Base-by-base conservation (phyloP, 2,888 invertebrate genomes). In the Hydrotaea cyrtoneurina region DNA sequence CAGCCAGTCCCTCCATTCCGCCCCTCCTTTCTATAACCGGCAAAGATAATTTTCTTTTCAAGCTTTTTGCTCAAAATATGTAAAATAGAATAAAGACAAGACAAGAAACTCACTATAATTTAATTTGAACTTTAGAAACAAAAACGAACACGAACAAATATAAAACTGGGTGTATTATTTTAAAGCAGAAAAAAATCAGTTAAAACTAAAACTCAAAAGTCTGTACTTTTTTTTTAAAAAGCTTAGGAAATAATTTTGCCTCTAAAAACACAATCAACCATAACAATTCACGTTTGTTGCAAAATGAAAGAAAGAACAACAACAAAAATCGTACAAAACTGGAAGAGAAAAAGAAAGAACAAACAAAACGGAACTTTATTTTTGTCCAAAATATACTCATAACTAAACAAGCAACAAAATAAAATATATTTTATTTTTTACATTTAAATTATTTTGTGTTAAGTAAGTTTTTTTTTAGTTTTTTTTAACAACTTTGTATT, bases 101-200 rank as follows among this genome's bases (percentile, higher is more conserved):
- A 21, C 23, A 64, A 69, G 50, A 64, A 69, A 55, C 36, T 26
- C 50, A 53, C 43, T 19, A 57, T 19, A 43, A 21, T 77, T 53
- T 55, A 31, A 15, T 59, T 69, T 43, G 23, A 36, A 17, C 36
- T 77, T 66, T 39, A 15, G 74, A 21, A 85, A 83, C 75, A 77
- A 81, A 80, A 84, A 78, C 75, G 62, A 79, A 83, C 78, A 78
- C 36, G 82, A 85, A 80, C 82, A 85, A 86, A 83, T 62, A 23
- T 23, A 21, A 26, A 57, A 39, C 55, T 26, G 26, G 23, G 23
- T 26, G 3, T 59, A 2, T 59, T 59, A 59, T 26, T 59, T 62
- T 59, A 36, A 75, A 75, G 7, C 31, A 31, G 7, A 31, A 36
- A 75, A 39, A 31, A 66, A n/a, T n/a, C n/a, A n/a, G n/a, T n/a